Conservation (phyloP, 1,140 invertebrate genomes). For the Caenorhabditis brenneri region DNA sequence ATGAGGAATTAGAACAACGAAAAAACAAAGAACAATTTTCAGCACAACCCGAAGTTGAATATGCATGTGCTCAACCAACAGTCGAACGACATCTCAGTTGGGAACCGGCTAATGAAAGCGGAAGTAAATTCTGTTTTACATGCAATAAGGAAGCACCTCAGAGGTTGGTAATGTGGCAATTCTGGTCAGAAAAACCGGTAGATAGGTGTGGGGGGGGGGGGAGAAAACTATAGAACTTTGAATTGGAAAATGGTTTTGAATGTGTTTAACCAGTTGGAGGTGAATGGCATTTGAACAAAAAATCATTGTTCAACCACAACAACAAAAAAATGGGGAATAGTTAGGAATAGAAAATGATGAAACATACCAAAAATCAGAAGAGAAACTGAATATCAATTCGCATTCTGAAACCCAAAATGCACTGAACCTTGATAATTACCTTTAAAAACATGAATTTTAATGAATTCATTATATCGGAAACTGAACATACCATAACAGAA, state of each 20-base stretch:
- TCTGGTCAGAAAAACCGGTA: not conserved
- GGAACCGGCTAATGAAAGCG: constrained; percentile 8
- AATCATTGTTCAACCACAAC: too few species aligned
- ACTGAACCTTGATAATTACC: too few species aligned
- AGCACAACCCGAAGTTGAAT: constrained; percentile 21
- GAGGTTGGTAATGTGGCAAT: not conserved
- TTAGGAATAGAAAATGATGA: too few species aligned
- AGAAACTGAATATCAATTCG: too few species aligned
- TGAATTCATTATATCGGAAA: too few species aligned
- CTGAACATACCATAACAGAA: too few species aligned
- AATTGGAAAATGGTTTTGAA: not conserved
- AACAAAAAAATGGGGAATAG: too few species aligned
- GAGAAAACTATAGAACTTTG: not conserved
- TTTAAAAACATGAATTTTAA: too few species aligned
- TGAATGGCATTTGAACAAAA: not conserved
- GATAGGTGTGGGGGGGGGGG: not conserved
- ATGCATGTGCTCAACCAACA: not conserved
- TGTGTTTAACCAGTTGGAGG: not conserved
- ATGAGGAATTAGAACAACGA: not conserved
- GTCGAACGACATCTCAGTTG: constrained; percentile 9
- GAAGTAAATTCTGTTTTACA: constrained; percentile 24
- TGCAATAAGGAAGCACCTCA: constrained; percentile 34
- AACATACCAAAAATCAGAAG: too few species aligned
- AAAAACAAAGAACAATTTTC: too few species aligned
- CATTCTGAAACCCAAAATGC: too few species aligned